Percentiles rank a stretch among this genome's conserved stretches.
These are phyloP conservation scores for Drosophila malerkotliana DNA, from an alignment of 1,140 invertebrate genomes.

Conservation along the genomic window DNA sequence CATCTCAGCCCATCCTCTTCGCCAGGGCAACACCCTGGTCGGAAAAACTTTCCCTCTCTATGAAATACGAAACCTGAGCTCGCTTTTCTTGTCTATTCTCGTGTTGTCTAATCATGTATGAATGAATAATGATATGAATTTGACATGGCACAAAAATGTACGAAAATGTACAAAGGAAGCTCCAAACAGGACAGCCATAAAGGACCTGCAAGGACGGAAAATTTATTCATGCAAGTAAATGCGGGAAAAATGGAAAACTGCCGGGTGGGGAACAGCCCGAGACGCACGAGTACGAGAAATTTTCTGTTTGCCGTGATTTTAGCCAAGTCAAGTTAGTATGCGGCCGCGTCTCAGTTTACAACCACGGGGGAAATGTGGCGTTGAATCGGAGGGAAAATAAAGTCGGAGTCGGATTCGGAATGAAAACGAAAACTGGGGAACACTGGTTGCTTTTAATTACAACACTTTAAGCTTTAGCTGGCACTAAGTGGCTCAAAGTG, in stretches of 20 bases:
- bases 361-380: background rate
- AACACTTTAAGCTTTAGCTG: constrained; percentile 57
- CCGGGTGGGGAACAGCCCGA: constrained; percentile 1
- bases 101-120: constrained; percentile 80
- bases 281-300: constrained; percentile 3
- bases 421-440: constrained; percentile 7
- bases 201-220: constrained; percentile 61
- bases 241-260: constrained; percentile 51
- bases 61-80: constrained; percentile 75
- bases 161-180: constrained; percentile 51
- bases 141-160: constrained; percentile 77
- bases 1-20: background rate
- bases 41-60: constrained; percentile 38
- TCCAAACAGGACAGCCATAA: constrained; percentile 40
- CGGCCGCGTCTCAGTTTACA: constrained; percentile 30
- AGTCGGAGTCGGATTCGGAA: background rate
- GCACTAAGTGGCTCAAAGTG: constrained; percentile 56
- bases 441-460: constrained; percentile 65
- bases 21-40: constrained; percentile 20
- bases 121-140: constrained; percentile 83
- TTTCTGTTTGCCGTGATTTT: constrained; percentile 50
- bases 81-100: constrained; percentile 49
- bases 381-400: background rate
- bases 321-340: constrained; percentile 27
- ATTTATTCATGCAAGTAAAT: constrained; percentile 82